A percentile compares a stretch with the other conserved stretches of the same genome.
Conservation (phyloP, 64 coral and sea anemone genomes). For the Trachythela sp. region DNA sequence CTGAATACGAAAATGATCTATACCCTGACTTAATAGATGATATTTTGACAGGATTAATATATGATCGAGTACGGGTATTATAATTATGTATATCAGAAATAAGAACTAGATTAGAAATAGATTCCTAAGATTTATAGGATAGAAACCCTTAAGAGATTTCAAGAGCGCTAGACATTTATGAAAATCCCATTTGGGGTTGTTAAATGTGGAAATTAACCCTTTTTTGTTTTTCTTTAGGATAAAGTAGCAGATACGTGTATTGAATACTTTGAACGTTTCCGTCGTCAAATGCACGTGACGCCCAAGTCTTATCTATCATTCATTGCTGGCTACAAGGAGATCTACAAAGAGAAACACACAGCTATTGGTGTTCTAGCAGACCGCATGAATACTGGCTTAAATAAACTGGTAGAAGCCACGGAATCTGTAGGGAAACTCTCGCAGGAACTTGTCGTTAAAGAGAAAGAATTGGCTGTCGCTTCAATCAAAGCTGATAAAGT, state of each 20-base stretch:
- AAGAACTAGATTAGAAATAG: no score
- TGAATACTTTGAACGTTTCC: conserved; percentile 94
- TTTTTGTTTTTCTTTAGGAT: conserved; percentile 48
- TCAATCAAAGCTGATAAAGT: conserved; percentile 96
- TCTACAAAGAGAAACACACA: conserved; percentile 70
- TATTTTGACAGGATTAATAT: no score
- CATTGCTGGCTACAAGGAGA: conserved; percentile 85
- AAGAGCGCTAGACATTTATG: no score
- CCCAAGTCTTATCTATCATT: conserved; percentile 91
- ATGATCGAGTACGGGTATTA: no score
- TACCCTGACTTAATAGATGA: no score
- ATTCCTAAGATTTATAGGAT: no score
- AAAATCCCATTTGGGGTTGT: no score
- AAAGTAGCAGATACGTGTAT: conserved; percentile 88
- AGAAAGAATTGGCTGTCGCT: conserved; percentile 97
- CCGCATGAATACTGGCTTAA: conserved; percentile 63
- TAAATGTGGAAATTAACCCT: no score
- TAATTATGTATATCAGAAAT: no score
- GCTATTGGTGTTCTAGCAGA: conserved; percentile 75
- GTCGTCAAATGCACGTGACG: conserved; percentile 90
- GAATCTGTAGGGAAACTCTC: conserved; percentile 95
- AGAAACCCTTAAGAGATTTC: no score
- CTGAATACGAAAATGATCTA: no score
- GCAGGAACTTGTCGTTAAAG: conserved; percentile 88
- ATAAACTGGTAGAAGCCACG: conserved; percentile 84